Evolutionary conservation across 2,113 vertebrate species (phyloP).

Genomic region (Brachyhypopomus occidentalis): DNA sequence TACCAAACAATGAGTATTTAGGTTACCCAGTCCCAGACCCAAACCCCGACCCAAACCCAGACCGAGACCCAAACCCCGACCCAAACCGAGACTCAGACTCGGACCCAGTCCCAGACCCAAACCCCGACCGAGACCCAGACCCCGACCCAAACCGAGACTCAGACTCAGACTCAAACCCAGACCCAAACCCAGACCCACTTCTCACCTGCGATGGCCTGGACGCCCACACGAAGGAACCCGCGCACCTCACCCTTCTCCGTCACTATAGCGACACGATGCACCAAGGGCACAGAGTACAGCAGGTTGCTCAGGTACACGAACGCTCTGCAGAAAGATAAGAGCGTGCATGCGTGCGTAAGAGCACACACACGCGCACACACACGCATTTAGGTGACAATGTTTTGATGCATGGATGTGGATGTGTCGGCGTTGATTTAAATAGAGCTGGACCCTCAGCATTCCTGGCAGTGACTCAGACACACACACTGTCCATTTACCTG

Average conservation of each 20-base stretch:
- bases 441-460: slow-evolving; percentile 15
- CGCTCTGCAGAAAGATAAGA: slow-evolving; percentile 74
- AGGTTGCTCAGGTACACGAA: slow-evolving; percentile 99
- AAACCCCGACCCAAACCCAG: too few relatives aligned
- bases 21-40: too few relatives aligned
- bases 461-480: slow-evolving; percentile 13
- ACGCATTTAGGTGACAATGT: not conserved
- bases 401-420: not conserved
- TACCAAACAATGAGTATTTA: too few relatives aligned
- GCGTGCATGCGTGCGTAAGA: not conserved
- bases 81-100: too few relatives aligned
- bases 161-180: too few relatives aligned
- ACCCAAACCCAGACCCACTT: slow-evolving; percentile 13
- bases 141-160: too few relatives aligned
- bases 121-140: too few relatives aligned
- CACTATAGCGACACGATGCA: slow-evolving; percentile 93
- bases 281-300: slow-evolving; percentile 93
- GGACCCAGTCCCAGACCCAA: too few relatives aligned
- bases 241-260: slow-evolving; percentile 97
- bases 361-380: not conserved
- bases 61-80: too few relatives aligned
- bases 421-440: slow-evolving; percentile 21
- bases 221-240: slow-evolving; percentile 94
- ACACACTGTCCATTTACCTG: slow-evolving; percentile 6
- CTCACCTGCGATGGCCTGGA: slow-evolving; percentile 96